Conservation (phyloP, 2,113 vertebrate genomes). For the Sinosuthora webbiana region DNA sequence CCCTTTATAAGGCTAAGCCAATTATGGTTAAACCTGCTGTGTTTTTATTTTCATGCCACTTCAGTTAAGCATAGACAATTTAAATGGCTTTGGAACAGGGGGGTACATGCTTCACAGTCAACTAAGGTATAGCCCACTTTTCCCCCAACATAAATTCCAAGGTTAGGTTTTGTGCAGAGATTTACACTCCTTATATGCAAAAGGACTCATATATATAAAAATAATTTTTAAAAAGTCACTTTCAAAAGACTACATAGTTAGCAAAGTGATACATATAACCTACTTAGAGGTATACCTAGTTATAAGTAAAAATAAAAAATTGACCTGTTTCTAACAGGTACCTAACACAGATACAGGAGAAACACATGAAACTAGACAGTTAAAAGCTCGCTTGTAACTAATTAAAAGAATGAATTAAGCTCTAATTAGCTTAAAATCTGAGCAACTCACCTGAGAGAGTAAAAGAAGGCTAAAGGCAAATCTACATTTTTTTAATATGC, state of each 20-base stretch:
- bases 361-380: not conserved
- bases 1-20: not conserved
- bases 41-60: not conserved
- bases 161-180: not conserved
- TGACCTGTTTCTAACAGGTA: not conserved
- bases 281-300: not conserved
- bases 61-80: slow-evolving; percentile 26
- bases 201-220: not conserved
- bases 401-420: not conserved
- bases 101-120: not conserved
- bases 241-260: not conserved
- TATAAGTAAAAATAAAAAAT: not conserved
- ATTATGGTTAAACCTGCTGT: not conserved
- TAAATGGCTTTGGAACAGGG: not conserved
- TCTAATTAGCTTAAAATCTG: not conserved
- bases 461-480: not conserved
- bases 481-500: not conserved
- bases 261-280: not conserved
- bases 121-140: not conserved
- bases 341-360: not conserved
- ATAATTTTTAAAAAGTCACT: no score
- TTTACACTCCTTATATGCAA: not conserved
- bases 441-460: not conserved
- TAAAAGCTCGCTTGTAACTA: not conserved
- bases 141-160: not conserved